Evolutionary conservation across 2,888 invertebrate species (phyloP), one percentile per base, ranked within the genome.

Genomic region (Tillus elongatus): DNA sequence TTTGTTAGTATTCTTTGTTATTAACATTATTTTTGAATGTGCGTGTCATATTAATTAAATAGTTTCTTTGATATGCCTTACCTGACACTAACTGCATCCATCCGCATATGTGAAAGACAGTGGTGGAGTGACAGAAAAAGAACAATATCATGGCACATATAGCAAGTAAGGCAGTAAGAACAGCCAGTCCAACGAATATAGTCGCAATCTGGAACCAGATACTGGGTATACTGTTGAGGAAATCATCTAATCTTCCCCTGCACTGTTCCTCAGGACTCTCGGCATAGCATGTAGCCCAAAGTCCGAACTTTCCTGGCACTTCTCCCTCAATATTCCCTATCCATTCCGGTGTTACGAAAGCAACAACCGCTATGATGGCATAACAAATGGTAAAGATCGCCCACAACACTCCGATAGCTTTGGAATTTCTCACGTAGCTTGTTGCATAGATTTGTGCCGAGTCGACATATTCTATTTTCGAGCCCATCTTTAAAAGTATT

Each of bases 341-440:
- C 91, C 91, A 87, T 68, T 92, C 85, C 29, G 93, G 93, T 44
- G 95, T 95, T 40, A 96, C 82, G 65, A 97, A 93, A 3, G 92
- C 88, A 16, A 97, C 91, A 15, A 95, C 89, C 51, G 90, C 82
- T 58, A 98, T 91, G 58, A 97, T 92, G 46, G 91, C 90, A 66
- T 91, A 95, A 69, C 95, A 95, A 61, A 96, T 87, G 49, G 92
- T 90, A 68, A 97, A 95, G 60, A 97, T 88, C 44, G 88, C 95
- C 97, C 97, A 97, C 50, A 96, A 74, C 42, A 96, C 93, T 35
- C 92, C 93, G 46, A 97, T 90, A 33, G 95, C 95, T 71, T 88
- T 89, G 50, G 88, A 88, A 71, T 90, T 89, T 52, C 89, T 77
- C 50, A 88, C 86, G 63, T 90, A 90, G 69, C 86, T 88, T 42